These are phyloP conservation scores for Anarrhichthys ocellatus DNA, from an alignment of 2,113 vertebrate genomes.

Conservation along the genomic window DNA sequence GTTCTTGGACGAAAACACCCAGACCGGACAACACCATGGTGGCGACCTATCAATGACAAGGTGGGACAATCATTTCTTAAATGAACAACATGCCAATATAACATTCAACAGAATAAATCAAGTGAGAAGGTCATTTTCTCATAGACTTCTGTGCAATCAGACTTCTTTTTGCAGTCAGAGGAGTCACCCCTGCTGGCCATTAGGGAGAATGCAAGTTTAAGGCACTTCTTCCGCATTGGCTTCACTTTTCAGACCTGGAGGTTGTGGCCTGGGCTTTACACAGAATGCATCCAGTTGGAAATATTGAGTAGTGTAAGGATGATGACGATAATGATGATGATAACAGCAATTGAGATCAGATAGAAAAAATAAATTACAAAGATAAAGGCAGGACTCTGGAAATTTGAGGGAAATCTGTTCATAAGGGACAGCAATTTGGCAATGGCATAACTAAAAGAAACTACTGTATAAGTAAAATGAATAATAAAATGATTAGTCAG, in stretches of 20 bases:
- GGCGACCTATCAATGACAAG: not conserved
- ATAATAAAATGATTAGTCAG: constrained; percentile 11
- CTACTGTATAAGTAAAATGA: not conserved
- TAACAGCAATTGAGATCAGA: not conserved
- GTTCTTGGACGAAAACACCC: too few species aligned
- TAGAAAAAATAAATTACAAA: not conserved
- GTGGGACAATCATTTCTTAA: too few species aligned
- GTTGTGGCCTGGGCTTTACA: not conserved
- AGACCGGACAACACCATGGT: not conserved
- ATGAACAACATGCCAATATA: too few species aligned
- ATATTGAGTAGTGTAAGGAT: not conserved
- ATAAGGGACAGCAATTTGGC: not conserved
- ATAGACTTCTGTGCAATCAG: too few species aligned
- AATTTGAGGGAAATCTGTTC: not conserved
- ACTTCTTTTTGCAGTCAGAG: too few species aligned
- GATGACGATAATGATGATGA: not conserved
- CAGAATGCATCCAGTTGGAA: not conserved
- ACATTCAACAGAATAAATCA: too few species aligned
- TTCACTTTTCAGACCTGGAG: too few species aligned
- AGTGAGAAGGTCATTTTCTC: too few species aligned
- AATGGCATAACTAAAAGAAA: not conserved
- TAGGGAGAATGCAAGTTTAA: too few species aligned
- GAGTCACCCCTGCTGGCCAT: too few species aligned
- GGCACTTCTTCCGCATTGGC: too few species aligned
- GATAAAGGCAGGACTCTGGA: not conserved